These are phyloP conservation scores for Mesocricetus auratus DNA, from an alignment of 2,113 vertebrate species.

Conservation along the genomic window DNA sequence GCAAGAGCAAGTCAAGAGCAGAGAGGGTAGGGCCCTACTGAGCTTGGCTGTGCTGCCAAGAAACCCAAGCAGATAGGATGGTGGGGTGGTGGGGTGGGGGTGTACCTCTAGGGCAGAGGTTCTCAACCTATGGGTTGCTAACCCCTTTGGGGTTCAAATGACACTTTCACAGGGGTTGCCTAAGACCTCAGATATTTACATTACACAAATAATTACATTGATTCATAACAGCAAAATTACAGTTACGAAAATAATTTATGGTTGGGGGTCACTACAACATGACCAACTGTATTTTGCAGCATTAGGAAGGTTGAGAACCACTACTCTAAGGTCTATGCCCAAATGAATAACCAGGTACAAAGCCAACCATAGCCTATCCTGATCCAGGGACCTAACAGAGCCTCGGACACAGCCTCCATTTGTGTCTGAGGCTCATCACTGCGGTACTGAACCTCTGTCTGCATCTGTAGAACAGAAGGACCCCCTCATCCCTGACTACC, in stretches of 20 bases:
- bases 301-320: background rate
- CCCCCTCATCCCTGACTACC: accelerated
- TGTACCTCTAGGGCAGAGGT: background rate
- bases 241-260: background rate
- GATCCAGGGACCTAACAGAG: background rate
- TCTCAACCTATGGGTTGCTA: background rate
- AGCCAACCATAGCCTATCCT: accelerated
- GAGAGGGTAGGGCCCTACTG: accelerated
- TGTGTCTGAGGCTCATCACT: background rate
- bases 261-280: background rate
- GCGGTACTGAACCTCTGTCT: background rate
- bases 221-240: background rate
- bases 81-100: no score
- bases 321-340: accelerated
- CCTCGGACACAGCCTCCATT: accelerated
- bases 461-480: background rate
- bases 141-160: no score
- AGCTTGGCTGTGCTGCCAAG: accelerated
- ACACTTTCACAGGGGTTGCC: background rate
- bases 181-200: background rate
- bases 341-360: accelerated
- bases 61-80: no score
- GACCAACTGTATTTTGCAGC: background rate
- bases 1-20: background rate
- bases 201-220: background rate